A percentile compares a stretch with the other conserved stretches of the same genome.
phyloP scores from a whole-genome alignment of 2,113 vertebrate genomes.

The Mesoclemmys tuberculata region DNA sequence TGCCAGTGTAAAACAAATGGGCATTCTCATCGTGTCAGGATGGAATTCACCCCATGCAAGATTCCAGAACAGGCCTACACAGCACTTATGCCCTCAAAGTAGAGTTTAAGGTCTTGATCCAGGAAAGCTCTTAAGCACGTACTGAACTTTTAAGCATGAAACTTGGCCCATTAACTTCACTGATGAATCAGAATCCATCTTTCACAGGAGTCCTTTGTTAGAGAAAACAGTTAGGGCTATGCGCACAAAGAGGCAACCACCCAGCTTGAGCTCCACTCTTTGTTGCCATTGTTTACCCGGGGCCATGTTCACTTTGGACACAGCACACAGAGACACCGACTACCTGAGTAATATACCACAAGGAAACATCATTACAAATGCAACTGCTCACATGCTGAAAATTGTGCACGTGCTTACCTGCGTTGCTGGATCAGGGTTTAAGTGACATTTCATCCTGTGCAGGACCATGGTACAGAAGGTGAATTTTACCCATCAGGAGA shows the following conservation, averaged over 20 bases:
- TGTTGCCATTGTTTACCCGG: neutral
- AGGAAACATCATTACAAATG: neutral
- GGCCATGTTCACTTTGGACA: neutral
- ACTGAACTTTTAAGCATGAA: neutral
- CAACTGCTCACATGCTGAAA: neutral
- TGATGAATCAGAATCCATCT: neutral
- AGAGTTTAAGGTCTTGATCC: neutral
- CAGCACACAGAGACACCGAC: neutral
- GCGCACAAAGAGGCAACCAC: neutral
- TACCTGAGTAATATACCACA: neutral
- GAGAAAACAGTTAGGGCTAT: neutral
- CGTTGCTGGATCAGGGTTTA: neutral
- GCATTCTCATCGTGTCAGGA: fast-evolving
- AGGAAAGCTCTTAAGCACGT: fast-evolving
- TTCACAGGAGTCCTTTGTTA: neutral
- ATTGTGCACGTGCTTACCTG: neutral
- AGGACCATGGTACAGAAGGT: neutral
- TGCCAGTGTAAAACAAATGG: neutral
- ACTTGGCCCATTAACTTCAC: neutral
- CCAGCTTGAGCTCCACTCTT: neutral
- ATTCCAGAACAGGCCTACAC: fast-evolving
- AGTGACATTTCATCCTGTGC: neutral
- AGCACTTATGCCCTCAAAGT: neutral
- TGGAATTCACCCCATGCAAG: neutral
- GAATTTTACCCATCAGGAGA: neutral